These are phyloP conservation scores for Habropoda laboriosa DNA, from an alignment of 1,140 invertebrate genomes.

Conservation along the genomic window DNA sequence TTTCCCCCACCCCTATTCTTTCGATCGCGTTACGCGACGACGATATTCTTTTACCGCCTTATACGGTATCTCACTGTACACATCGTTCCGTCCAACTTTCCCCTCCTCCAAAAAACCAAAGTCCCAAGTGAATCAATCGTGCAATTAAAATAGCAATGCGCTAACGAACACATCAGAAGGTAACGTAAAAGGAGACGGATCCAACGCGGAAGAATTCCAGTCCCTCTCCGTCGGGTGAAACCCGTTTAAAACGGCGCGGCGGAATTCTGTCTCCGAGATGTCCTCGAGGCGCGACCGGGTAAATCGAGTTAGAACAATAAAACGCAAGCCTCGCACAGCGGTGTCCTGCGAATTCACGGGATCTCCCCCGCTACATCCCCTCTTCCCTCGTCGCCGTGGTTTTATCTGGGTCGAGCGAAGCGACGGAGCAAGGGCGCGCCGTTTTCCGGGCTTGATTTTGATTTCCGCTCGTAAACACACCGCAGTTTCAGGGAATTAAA, in stretches of 20 bases:
- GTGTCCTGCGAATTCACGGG: constrained; percentile 8
- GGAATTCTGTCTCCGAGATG: neutral
- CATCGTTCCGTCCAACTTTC: too few species aligned
- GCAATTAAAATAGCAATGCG: neutral
- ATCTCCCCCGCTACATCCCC: neutral
- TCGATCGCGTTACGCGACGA: too few species aligned
- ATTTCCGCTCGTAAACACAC: constrained; percentile 49
- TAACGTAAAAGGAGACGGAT: neutral
- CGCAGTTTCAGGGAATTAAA: constrained; percentile 37
- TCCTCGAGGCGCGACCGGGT: neutral
- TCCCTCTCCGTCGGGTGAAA: neutral
- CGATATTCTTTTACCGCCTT: too few species aligned
- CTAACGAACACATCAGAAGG: neutral
- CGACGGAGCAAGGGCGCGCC: constrained; percentile 7
- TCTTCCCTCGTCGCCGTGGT: neutral
- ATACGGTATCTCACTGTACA: too few species aligned
- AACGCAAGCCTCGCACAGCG: constrained; percentile 6
- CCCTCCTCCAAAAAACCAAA: too few species aligned
- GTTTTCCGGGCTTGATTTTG: constrained; percentile 38
- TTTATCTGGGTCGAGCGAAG: constrained; percentile 7
- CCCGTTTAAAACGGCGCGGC: constrained; percentile 8
- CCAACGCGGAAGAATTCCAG: neutral
- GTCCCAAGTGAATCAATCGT: neutral
- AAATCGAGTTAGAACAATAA: constrained; percentile 46
- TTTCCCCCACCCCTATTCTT: too few species aligned